Evolutionary conservation across 2,888 invertebrate genomes (phyloP).

Genomic region (Lasioglossum vierecki): DNA sequence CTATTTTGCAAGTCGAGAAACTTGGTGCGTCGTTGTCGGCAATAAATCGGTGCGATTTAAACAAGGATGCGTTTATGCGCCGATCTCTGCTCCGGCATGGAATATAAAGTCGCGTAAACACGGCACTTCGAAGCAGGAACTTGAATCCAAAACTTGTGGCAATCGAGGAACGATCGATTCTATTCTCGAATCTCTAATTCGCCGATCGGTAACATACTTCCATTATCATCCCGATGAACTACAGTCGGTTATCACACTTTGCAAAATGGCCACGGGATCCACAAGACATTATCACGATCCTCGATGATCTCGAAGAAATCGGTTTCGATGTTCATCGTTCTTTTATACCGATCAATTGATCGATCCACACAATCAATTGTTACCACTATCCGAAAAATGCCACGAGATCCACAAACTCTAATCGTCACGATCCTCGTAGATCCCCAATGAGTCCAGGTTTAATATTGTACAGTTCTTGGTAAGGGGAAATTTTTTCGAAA

Average conservation of each 20-base stretch:
- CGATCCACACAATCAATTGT: neutral
- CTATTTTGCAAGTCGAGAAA: conserved; percentile 43
- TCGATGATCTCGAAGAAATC: neutral
- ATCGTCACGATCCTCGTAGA: neutral
- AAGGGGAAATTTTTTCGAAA: no score
- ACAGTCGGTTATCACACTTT: neutral
- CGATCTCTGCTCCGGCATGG: neutral
- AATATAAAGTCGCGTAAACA: neutral
- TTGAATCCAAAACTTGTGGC: neutral
- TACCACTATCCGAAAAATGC: neutral
- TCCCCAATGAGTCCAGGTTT: no score
- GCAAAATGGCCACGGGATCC: neutral
- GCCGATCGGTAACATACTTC: neutral
- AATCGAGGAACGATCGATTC: neutral
- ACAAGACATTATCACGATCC: neutral
- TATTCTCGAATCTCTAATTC: neutral
- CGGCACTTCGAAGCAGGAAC: neutral
- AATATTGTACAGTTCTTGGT: no score
- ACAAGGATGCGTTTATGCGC: neutral
- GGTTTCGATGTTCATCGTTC: neutral
- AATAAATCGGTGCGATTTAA: conserved; percentile 46
- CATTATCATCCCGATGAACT: neutral
- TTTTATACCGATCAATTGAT: neutral
- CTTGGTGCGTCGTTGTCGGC: conserved; percentile 53
- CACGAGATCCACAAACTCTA: neutral